Evolutionary conservation across 1,140 invertebrate genomes (phyloP), one percentile per base, ranked within the genome.

Genomic region (Elymnias hypermnestra): DNA sequence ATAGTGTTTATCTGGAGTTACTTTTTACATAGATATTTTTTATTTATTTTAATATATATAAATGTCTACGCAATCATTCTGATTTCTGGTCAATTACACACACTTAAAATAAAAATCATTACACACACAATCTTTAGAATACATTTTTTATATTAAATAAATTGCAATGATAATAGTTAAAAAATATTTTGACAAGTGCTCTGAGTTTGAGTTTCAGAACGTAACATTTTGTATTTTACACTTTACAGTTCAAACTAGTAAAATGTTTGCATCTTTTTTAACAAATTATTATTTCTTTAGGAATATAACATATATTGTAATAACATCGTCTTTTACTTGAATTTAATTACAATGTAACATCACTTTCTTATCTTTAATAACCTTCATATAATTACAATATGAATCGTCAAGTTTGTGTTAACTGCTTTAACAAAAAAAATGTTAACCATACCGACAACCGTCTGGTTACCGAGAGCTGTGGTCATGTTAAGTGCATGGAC

Each of bases 401-500:
- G 82, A 72, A 73, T 66, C 40, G 66, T 21, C 61, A 72, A 64
- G 52, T 85, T 64, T 85, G 82, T 68, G 72, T 78, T 18, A 82
- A 69, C 66, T 85, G 82, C 47, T 48, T 47, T 10, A 85, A 85
- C 41, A 62, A 72, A 53, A 81, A 85, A 38, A 38, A 59, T 47
- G 65, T 83, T 9, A 85, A 86, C 49, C 45, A 44, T 13, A 83
- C 88, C 53, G 43, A 84, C 71, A 82, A 91, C 57, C 77, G 88
- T 2, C 54, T 89, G 25, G 87, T 89, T 2, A 88, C 79, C 1
- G 88, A 89, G 39, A 87, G 70, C 29, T 89, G 88, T 65, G 88
- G 88, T 2, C 88, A 89, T 61, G 65, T 73, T n/a, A 89, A 89
- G 49, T 89, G 88, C 64, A 87, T 88, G 58, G 54, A 72, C 8